Evolutionary conservation across 2,797 vertebrate genomes (phyloP).

Genomic region (Melanotaenia pygmaea): DNA sequence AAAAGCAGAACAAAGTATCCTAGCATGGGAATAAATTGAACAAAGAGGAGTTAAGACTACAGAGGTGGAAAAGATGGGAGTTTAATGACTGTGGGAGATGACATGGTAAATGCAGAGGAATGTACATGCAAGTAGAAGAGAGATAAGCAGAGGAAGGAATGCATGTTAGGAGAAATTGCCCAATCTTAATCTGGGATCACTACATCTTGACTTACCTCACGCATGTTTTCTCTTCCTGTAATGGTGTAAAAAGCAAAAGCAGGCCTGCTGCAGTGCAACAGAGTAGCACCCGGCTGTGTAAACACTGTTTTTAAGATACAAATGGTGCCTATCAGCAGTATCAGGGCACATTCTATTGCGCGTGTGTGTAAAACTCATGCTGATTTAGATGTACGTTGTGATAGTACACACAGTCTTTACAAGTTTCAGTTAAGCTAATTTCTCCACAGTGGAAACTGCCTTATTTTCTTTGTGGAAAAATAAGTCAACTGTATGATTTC

Average conservation of each 20-base stretch:
- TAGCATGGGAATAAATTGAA: conserved; percentile 1
- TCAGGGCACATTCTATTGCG: neutral
- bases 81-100: conserved; percentile 17
- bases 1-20: conserved; percentile 8
- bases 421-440: conserved; percentile 8
- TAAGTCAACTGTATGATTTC: neutral
- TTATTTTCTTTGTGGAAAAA: conserved; percentile 16
- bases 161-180: conserved; percentile 40
- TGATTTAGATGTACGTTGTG: neutral
- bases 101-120: conserved; percentile 30
- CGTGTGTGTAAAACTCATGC: neutral
- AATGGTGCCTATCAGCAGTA: neutral
- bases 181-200: conserved; percentile 70
- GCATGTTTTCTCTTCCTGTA: conserved; percentile 45
- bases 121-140: conserved; percentile 18
- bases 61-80: neutral
- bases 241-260: conserved; percentile 25
- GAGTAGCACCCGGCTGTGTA: conserved; percentile 7
- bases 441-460: conserved; percentile 25
- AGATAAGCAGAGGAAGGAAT: conserved; percentile 67
- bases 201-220: conserved; percentile 29
- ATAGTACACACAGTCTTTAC: neutral
- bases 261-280: conserved; percentile 11
- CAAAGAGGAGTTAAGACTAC: neutral
- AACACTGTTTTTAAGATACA: neutral